A percentile compares a stretch with the other conserved stretches of the same genome.
Conservation (phyloP, 2,888 invertebrate species). For the Xanthia icteritia region DNA sequence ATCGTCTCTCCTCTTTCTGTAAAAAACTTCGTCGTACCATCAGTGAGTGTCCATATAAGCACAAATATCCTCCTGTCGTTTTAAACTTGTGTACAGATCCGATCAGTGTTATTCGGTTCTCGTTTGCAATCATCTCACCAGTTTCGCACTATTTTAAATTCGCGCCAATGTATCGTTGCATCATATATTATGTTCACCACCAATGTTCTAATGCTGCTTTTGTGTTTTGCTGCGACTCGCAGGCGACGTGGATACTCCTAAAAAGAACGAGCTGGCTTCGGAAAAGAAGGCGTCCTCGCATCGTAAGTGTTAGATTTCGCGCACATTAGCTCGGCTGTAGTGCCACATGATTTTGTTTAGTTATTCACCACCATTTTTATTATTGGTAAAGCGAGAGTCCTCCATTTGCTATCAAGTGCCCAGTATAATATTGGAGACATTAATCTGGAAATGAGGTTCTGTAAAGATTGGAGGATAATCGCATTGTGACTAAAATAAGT, state of each 20-base stretch:
- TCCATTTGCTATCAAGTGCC: constrained; percentile 57
- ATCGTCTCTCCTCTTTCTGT: constrained; percentile 87
- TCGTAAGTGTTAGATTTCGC: constrained; percentile 89
- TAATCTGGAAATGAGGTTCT: constrained; percentile 27
- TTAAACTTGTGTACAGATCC: constrained; percentile 35
- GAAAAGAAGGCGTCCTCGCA: constrained; percentile 88
- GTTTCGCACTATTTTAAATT: constrained; percentile 51
- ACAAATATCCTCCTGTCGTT: constrained; percentile 47
- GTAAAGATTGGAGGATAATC: constrained; percentile 69
- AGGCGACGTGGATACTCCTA: constrained; percentile 90
- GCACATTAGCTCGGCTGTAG: constrained; percentile 75
- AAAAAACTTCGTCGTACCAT: constrained; percentile 88
- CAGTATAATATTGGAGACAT: constrained; percentile 7
- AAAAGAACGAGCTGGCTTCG: constrained; percentile 88
- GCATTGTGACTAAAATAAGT: constrained; percentile 60
- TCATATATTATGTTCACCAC: constrained; percentile 73
- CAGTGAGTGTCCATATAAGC: constrained; percentile 82
- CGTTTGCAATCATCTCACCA: constrained; percentile 42
- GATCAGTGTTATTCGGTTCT: constrained; percentile 37
- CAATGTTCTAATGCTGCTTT: constrained; percentile 89
- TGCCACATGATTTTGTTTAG: constrained; percentile 64
- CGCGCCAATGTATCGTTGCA: constrained; percentile 64
- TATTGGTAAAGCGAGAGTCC: constrained; percentile 69
- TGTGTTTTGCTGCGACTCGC: constrained; percentile 87
- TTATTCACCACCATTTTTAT: constrained; percentile 60